Base-by-base conservation (phyloP, 2,113 vertebrate species). In the Corythornis madagascariensis region DNA sequence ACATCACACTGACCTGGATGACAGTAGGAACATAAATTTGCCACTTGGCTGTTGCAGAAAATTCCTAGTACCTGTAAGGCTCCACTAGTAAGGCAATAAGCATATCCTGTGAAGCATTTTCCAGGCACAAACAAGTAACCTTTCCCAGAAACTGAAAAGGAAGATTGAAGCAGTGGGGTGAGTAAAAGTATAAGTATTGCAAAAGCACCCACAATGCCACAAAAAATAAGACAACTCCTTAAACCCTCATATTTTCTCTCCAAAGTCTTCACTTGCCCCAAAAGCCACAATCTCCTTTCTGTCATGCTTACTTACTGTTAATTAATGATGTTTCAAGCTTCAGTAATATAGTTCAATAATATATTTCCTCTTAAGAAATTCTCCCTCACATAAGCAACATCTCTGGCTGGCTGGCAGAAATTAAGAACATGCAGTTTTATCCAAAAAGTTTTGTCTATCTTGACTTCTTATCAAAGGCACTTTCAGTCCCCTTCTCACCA, bases 181-280 rank as follows among this genome's bases (percentile, higher is more conserved):
- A 94, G 70, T 89, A 89, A 93, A 96, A 93, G 86, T 91, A 18
- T n/a, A 90, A 86, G 18, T 56, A 75, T 89, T 83, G 53, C 82
- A 91, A 94, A 87, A 95, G 48, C 40, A 85, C 14, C 64, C 88
- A 88, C 45, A 86, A 70, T 64, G 47, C 59, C 86, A 93, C 56
- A 63, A 78, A 95, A 95, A 93, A 67, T 35, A 88, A 83, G 45
- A 73, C 45, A 76, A 90, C 83, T 55, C 8, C 24, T 73, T 73
- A 83, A 91, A 80, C 22, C 6, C 16, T 90, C 47, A 10, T 48
- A 21, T 80, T 91, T 83, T 73, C 42, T 76, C 29, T 86, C 64
- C 8, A 3, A 56, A 82, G 40, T 28, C 10, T 69, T 88, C 63
- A 76, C 83, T 85, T 83, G 42, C 45, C 29, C 67, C 35, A 42